A percentile compares a stretch with the other conserved stretches of the same genome.
These are phyloP conservation scores for Pyrocephalus nanus DNA, from an alignment of 2,797 vertebrate genomes.

Conservation along the genomic window DNA sequence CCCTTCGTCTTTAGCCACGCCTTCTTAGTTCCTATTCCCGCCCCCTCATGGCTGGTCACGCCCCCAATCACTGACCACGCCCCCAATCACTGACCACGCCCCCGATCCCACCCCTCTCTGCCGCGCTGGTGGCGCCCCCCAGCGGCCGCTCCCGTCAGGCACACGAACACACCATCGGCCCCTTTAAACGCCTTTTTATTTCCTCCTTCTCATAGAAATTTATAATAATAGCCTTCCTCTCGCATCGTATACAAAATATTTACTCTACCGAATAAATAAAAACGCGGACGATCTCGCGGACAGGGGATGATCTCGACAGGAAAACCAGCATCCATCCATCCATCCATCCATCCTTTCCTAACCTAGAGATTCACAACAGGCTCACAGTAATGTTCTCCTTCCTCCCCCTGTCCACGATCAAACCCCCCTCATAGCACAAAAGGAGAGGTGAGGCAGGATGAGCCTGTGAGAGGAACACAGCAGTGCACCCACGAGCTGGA, in stretches of 20 bases:
- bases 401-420: neutral
- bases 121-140: neutral
- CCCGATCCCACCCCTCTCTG: neutral
- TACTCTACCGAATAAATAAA: slow-evolving; percentile 79
- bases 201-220: slow-evolving; percentile 55
- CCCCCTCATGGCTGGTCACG: too few relatives aligned
- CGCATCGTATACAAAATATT: slow-evolving; percentile 75
- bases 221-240: slow-evolving; percentile 64
- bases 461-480: neutral
- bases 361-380: neutral
- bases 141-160: neutral
- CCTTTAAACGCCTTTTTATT: slow-evolving; percentile 53
- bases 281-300: slow-evolving; percentile 31
- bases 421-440: fast-evolving
- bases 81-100: neutral
- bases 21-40: too few relatives aligned
- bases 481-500: neutral
- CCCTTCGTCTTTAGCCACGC: too few relatives aligned
- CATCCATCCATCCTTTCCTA: neutral
- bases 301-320: neutral
- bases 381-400: fast-evolving
- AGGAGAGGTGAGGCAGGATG: neutral
- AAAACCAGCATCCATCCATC: neutral
- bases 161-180: too few relatives aligned
- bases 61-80: neutral